Conservation (phyloP, 1,140 invertebrate genomes). For the Nasonia longicornis region DNA sequence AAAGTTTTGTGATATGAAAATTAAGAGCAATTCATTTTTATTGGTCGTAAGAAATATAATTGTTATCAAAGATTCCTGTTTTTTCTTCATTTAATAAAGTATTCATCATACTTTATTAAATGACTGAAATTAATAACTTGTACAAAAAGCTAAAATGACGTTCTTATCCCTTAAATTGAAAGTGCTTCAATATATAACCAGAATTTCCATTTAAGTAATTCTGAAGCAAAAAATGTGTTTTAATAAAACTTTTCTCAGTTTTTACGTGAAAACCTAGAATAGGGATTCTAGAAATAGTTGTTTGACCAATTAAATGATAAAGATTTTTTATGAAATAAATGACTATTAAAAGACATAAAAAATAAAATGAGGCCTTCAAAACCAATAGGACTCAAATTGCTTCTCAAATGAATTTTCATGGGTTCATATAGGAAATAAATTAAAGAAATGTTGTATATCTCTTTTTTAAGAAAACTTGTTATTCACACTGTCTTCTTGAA, state of each 20-base stretch:
- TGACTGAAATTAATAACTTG: no score
- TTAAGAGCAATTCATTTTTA: background rate
- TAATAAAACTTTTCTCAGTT: background rate
- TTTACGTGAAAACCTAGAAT: background rate
- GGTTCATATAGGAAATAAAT: background rate
- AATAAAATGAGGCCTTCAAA: background rate
- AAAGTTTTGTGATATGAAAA: background rate
- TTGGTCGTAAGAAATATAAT: background rate
- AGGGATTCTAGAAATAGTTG: background rate
- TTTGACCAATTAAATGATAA: background rate
- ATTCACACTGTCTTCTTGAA: constrained; percentile 37
- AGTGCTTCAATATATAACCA: background rate
- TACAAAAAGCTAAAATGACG: no score
- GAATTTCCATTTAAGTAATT: background rate
- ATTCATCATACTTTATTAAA: no score
- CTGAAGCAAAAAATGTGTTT: background rate
- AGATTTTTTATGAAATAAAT: background rate
- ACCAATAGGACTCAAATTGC: background rate
- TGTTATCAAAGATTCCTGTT: background rate
- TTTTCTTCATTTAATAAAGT: background rate
- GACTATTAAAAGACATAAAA: background rate
- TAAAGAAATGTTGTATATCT: background rate
- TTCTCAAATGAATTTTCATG: background rate
- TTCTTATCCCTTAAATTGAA: no score
- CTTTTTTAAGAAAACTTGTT: constrained; percentile 40